Conservation (phyloP, 2,888 invertebrate genomes). For the Ctenicera cuprea region DNA sequence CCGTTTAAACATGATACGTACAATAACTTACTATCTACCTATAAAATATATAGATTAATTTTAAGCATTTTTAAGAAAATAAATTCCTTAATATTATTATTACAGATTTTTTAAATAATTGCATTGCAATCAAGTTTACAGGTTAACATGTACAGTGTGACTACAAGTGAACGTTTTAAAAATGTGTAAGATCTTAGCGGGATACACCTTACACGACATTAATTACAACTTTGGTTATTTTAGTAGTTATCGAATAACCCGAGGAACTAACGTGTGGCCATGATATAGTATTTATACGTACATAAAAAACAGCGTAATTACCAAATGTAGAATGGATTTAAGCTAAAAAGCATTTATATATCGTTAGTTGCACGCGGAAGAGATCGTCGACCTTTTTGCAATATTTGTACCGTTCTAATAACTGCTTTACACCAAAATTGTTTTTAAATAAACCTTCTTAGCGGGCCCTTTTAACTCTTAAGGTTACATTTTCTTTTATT, state of each 20-base stretch:
- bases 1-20: too few relatives aligned
- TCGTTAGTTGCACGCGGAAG: conserved; percentile 25
- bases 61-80: too few relatives aligned
- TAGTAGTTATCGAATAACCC: conserved; percentile 1
- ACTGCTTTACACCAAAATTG: too few relatives aligned
- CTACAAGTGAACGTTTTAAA: neutral
- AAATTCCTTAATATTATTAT: too few relatives aligned
- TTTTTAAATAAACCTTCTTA: too few relatives aligned
- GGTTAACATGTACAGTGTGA: too few relatives aligned
- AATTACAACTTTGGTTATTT: conserved; percentile 9
- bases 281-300: conserved; percentile 9
- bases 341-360: conserved; percentile 7
- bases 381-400: conserved; percentile 25
- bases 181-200: neutral
- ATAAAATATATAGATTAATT: too few relatives aligned
- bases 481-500: too few relatives aligned
- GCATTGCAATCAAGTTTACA: too few relatives aligned
- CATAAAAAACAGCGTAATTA: conserved; percentile 4
- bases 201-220: conserved; percentile 12
- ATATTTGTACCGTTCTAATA: neutral
- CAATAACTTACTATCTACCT: too few relatives aligned
- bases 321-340: conserved; percentile 24
- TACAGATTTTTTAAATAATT: too few relatives aligned
- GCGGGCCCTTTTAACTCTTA: too few relatives aligned
- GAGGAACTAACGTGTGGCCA: conserved; percentile 10